Percentiles rank a stretch among this genome's conserved stretches.
These are phyloP conservation scores for Ophion slaviceki DNA, from an alignment of 2,888 invertebrate species.

Conservation along the genomic window DNA sequence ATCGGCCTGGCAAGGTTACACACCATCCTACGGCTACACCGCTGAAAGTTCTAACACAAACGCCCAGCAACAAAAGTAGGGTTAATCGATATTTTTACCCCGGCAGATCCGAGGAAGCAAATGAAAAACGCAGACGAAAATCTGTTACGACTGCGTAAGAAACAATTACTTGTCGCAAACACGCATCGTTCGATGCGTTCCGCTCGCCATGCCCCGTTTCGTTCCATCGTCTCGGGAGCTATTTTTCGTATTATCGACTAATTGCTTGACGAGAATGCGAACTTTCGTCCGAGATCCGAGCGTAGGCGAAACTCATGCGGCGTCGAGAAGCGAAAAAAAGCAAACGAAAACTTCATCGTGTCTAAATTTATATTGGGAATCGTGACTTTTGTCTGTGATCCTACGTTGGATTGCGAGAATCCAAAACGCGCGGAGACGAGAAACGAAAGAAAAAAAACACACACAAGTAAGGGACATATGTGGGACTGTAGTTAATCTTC, in stretches of 20 bases:
- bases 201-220: background rate
- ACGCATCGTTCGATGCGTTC: slow-evolving; percentile 13
- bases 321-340: slow-evolving; percentile 2
- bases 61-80: slow-evolving; percentile 72
- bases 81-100: slow-evolving; percentile 69
- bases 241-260: slow-evolving; percentile 10
- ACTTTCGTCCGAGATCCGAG: background rate
- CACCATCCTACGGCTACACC: slow-evolving; percentile 70
- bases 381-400: slow-evolving; percentile 25
- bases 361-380: slow-evolving; percentile 47
- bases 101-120: slow-evolving; percentile 31
- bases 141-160: background rate
- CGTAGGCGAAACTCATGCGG: background rate
- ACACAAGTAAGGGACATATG: slow-evolving; percentile 29
- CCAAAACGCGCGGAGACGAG: slow-evolving; percentile 32
- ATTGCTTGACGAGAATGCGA: background rate
- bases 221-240: background rate
- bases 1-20: slow-evolving; percentile 74
- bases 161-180: background rate
- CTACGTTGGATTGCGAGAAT: slow-evolving; percentile 49
- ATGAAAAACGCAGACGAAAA: slow-evolving; percentile 9
- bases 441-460: background rate
- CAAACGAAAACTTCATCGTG: slow-evolving; percentile 24
- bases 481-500: slow-evolving; percentile 45
- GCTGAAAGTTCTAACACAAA: slow-evolving; percentile 70